Evolutionary conservation across 1,140 invertebrate genomes (phyloP).

Genomic region (Berghia stephanieae): DNA sequence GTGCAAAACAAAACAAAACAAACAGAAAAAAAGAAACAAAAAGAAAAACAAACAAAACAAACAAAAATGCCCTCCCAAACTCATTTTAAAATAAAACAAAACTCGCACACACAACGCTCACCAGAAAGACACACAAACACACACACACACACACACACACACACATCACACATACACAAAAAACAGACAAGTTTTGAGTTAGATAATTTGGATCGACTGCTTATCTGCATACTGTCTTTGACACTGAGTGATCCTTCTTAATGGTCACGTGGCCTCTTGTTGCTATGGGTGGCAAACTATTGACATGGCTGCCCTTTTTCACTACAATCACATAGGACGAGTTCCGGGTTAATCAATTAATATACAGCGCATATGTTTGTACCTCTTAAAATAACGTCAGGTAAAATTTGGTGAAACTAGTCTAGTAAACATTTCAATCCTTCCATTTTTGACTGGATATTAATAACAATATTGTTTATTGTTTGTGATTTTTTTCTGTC

Average conservation of each 20-base stretch:
- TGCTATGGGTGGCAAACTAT: too few species aligned
- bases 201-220: neutral
- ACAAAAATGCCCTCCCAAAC: too few species aligned
- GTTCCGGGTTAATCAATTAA: too few species aligned
- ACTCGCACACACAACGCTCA: neutral
- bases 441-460: neutral
- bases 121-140: too few species aligned
- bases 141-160: too few species aligned
- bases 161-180: too few species aligned
- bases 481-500: neutral
- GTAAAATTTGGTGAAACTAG: neutral
- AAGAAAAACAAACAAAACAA: too few species aligned
- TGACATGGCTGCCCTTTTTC: too few species aligned
- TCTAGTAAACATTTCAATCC: neutral
- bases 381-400: neutral
- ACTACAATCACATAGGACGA: too few species aligned
- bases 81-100: neutral
- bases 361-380: neutral
- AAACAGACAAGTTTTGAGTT: neutral
- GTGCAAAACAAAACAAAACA: too few species aligned
- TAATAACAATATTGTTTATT: neutral
- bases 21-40: too few species aligned
- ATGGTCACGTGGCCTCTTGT: too few species aligned
- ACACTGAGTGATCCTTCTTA: neutral
- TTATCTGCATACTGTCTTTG: neutral